These are phyloP conservation scores for Octonoba sinensis DNA, from an alignment of 2,888 invertebrate species.

Conservation along the genomic window DNA sequence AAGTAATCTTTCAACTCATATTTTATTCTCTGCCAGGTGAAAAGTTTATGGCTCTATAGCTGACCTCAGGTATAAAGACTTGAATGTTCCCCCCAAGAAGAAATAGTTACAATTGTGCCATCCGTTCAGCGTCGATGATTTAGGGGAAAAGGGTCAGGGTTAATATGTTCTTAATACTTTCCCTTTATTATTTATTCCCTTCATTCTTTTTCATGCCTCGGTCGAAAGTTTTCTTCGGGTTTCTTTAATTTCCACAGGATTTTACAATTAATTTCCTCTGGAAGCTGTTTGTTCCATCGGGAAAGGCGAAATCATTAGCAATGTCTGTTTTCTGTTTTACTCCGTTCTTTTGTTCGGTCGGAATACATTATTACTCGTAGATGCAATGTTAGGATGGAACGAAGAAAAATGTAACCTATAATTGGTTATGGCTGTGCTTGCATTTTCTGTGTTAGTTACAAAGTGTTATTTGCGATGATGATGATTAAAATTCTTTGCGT, in stretches of 20 bases:
- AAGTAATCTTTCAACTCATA: conserved; percentile 23
- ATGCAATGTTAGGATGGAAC: no score
- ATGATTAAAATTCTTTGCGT: no score
- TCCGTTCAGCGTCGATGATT: conserved; percentile 43
- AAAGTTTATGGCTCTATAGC: conserved; percentile 35
- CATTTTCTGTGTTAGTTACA: no score
- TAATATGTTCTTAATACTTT: conserved; percentile 60
- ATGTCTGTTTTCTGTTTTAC: no score
- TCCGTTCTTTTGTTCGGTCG: no score
- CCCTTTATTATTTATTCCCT: conserved; percentile 10
- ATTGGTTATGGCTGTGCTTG: no score
- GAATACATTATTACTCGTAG: no score
- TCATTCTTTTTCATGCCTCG: conserved; percentile 11
- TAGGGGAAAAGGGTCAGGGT: conserved; percentile 52
- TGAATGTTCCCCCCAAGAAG: conserved; percentile 5
- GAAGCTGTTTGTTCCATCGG: not conserved
- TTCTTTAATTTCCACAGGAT: not conserved
- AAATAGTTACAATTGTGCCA: conserved; percentile 32
- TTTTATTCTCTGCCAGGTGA: conserved; percentile 13
- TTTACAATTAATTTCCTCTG: no score
- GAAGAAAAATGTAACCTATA: no score
- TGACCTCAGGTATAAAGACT: conserved; percentile 34
- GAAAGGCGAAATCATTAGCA: not conserved
- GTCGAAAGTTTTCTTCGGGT: not conserved
- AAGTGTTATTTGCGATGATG: no score